A percentile compares a stretch with the other conserved stretches of the same genome.
phyloP scores from a whole-genome alignment of 2,113 vertebrate genomes.

The Myrmecophaga tridactyla region DNA sequence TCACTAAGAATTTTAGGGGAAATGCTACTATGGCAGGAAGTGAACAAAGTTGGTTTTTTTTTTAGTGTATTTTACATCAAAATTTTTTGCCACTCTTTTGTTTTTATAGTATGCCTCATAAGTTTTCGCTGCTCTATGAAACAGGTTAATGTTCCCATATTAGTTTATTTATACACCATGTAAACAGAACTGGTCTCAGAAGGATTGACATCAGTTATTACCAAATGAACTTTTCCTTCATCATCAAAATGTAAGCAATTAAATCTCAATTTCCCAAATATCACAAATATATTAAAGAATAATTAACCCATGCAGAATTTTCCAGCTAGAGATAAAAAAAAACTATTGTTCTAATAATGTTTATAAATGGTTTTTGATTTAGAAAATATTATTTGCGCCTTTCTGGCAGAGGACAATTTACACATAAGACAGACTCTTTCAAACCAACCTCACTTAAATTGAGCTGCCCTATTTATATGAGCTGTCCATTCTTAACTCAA shows the following conservation, averaged over 20 bases:
- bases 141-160: constrained; percentile 58
- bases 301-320: constrained; percentile 70
- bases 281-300: constrained; percentile 55
- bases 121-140: constrained; percentile 68
- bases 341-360: constrained; percentile 51
- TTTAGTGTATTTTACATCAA: neutral
- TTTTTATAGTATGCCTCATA: constrained; percentile 65
- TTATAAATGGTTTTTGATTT: constrained; percentile 4
- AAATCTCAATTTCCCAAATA: constrained; percentile 64
- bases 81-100: constrained; percentile 59
- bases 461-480: neutral
- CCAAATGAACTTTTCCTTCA: constrained; percentile 72
- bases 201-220: constrained; percentile 78
- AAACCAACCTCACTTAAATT: neutral
- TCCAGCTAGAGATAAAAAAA: constrained; percentile 62
- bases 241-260: constrained; percentile 68
- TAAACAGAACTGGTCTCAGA: constrained; percentile 67
- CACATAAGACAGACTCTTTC: neutral
- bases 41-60: neutral
- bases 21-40: neutral
- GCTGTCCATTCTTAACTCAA: neutral
- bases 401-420: neutral
- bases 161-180: constrained; percentile 65
- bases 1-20: neutral
- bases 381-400: constrained; percentile 33